These are phyloP conservation scores for Cactoblastis cactorum DNA, from an alignment of 2,888 invertebrate species.

Conservation along the genomic window DNA sequence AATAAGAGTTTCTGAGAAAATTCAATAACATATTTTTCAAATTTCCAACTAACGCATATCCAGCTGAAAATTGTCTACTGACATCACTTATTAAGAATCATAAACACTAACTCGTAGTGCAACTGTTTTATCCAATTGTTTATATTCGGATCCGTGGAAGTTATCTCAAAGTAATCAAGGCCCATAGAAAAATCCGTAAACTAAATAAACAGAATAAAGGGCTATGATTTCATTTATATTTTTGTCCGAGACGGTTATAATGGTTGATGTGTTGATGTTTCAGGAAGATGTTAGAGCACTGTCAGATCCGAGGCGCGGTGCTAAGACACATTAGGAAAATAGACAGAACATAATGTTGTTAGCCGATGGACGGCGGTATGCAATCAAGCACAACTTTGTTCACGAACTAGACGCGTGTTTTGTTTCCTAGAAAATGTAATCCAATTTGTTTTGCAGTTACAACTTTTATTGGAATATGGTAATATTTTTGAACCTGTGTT, in stretches of 20 bases:
- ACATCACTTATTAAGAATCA: not conserved
- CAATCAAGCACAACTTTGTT: slow-evolving; percentile 22
- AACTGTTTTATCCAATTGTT: not conserved
- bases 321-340: slow-evolving; percentile 62
- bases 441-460: not conserved
- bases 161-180: slow-evolving; percentile 37
- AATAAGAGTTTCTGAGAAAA: not conserved
- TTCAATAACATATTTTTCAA: not conserved
- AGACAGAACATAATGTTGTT: slow-evolving; percentile 51
- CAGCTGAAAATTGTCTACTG: not conserved
- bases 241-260: slow-evolving; percentile 35
- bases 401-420: not conserved
- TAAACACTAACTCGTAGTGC: not conserved
- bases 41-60: not conserved
- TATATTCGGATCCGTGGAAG: slow-evolving; percentile 6
- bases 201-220: slow-evolving; percentile 49
- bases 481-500: too few relatives aligned
- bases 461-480: not conserved
- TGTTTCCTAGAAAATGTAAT: not conserved
- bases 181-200: slow-evolving; percentile 29
- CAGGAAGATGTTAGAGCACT: slow-evolving; percentile 57
- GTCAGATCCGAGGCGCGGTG: slow-evolving; percentile 43
- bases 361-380: slow-evolving; percentile 41
- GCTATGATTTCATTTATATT: slow-evolving; percentile 42
- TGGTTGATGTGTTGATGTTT: slow-evolving; percentile 60